Conservation (phyloP, 1,140 invertebrate species). For the Oryctes rhinoceros region DNA sequence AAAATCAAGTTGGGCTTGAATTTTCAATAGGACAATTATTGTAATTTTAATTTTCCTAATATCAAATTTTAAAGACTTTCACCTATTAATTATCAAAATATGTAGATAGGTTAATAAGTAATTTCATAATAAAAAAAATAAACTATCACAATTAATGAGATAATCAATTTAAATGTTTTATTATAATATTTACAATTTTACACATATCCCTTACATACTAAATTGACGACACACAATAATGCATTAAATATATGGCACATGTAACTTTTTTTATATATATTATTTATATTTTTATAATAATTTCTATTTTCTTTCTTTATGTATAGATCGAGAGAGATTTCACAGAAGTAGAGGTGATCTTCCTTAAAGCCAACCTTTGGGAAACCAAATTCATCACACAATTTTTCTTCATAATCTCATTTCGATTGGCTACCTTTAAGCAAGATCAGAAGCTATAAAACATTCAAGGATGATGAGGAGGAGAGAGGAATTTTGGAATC, state of each 20-base stretch:
- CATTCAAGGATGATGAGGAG: conserved; percentile 36
- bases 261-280: conserved; percentile 47
- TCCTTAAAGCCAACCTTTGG: conserved; percentile 39
- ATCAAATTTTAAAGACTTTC: too few relatives aligned
- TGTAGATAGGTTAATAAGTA: too few relatives aligned
- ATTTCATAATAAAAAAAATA: background rate
- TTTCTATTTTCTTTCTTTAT: conserved; percentile 43
- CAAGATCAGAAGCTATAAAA: conserved; percentile 40
- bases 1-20: too few relatives aligned
- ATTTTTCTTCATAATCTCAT: background rate
- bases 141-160: background rate
- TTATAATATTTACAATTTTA: conserved; percentile 56
- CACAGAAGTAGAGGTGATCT: conserved; percentile 16
- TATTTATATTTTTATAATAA: conserved; percentile 46
- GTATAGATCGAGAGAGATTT: conserved; percentile 8
- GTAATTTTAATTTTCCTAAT: too few relatives aligned
- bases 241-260: conserved; percentile 56
- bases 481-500: conserved; percentile 24
- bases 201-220: conserved; percentile 51
- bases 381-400: conserved; percentile 23
- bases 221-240: conserved; percentile 54
- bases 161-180: conserved; percentile 37
- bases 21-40: too few relatives aligned
- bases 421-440: conserved; percentile 28
- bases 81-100: too few relatives aligned